These are phyloP conservation scores for Gymnobelideus leadbeateri DNA, from an alignment of 2,113 vertebrate species.

Conservation along the genomic window DNA sequence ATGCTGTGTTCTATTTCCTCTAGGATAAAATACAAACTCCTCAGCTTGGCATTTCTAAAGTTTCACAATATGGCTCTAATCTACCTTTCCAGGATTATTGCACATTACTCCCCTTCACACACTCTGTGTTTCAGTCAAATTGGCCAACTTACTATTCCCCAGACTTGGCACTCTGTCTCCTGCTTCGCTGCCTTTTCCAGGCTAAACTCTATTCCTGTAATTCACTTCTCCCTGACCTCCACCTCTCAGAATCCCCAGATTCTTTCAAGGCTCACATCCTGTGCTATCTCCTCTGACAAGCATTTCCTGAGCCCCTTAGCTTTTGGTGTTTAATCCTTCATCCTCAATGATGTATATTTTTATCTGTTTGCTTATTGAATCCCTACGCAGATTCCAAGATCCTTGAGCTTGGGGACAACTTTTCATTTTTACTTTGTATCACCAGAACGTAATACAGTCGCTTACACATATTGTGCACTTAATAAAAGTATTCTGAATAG, in stretches of 20 bases:
- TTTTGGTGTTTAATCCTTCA: not conserved
- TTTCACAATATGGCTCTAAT: conserved; percentile 6
- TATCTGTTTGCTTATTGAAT: not conserved
- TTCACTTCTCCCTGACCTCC: not conserved
- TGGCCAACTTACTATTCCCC: not conserved
- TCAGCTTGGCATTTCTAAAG: not conserved
- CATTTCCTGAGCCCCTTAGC: not conserved
- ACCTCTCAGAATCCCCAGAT: not conserved
- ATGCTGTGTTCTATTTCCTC: not conserved
- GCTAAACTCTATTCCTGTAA: not conserved
- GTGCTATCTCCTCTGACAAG: not conserved
- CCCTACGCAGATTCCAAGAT: not conserved
- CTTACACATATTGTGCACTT: not conserved
- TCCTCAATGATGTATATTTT: not conserved
- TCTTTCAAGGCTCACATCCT: not conserved
- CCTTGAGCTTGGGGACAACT: not conserved
- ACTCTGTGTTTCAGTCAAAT: not conserved
- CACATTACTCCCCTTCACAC: conserved; percentile 1
- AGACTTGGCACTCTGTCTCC: not conserved
- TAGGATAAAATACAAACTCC: not conserved
- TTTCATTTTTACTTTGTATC: not conserved
- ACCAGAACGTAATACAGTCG: not conserved
- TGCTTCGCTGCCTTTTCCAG: not conserved
- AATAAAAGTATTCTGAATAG: not conserved
- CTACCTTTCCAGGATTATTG: conserved; percentile 5